A percentile compares a stretch with the other conserved stretches of the same genome.
Evolutionary conservation across 1,140 invertebrate genomes (phyloP).

Genomic region (Hesperophylax magnus): DNA sequence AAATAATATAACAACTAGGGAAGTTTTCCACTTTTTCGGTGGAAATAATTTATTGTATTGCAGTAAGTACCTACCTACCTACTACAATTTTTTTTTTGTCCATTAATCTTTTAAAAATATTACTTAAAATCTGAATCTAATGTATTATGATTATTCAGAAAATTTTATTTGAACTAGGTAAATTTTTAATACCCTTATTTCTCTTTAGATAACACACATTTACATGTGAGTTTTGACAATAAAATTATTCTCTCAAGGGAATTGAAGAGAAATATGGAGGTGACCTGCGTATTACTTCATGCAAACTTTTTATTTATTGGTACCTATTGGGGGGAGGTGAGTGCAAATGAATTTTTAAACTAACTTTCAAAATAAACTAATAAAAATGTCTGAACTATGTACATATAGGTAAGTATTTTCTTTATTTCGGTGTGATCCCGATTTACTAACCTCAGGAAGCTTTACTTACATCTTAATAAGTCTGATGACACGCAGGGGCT

Average conservation of each 20-base stretch:
- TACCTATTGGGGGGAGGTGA: conserved; percentile 50
- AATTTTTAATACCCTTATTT: neutral
- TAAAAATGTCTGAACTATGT: neutral
- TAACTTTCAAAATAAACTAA: neutral
- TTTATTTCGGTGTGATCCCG: neutral
- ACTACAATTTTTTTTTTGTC: neutral
- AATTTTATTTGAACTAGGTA: neutral
- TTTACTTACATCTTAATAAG: neutral
- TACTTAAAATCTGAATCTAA: neutral
- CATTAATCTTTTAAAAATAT: neutral
- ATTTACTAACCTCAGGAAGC: neutral
- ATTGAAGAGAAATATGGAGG: neutral
- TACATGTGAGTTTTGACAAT: neutral
- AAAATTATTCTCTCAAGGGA: neutral
- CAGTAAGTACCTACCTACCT: conserved; percentile 31
- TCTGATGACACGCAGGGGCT: too few relatives aligned
- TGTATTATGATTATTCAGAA: neutral
- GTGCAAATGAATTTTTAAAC: neutral
- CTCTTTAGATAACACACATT: conserved; percentile 12
- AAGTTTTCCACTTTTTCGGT: conserved; percentile 47
- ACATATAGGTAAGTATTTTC: neutral
- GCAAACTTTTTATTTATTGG: conserved; percentile 50
- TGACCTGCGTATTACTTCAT: conserved; percentile 47
- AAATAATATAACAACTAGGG: conserved; percentile 7
- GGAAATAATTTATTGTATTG: conserved; percentile 53